Conservation (phyloP, 2,113 vertebrate genomes). For the Larimichthys crocea region DNA sequence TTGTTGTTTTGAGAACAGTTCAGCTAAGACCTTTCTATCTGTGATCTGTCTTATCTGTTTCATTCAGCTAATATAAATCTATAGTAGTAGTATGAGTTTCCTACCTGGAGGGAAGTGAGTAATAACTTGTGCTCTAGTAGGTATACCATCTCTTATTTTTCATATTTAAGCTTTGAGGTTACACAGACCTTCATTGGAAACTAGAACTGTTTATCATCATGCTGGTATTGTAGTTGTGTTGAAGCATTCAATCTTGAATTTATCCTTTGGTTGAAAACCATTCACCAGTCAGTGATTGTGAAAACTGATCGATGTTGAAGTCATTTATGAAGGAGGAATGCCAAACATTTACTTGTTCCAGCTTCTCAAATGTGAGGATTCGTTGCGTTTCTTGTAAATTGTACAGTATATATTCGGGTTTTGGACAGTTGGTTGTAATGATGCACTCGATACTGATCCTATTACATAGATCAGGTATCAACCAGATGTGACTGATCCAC, state of each 20-base stretch:
- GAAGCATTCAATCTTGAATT: not conserved
- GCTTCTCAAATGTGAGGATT: not conserved
- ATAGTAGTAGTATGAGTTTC: conserved; percentile 26
- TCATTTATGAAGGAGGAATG: not conserved
- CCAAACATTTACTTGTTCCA: not conserved
- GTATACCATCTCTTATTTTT: no score
- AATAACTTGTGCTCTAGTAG: not conserved
- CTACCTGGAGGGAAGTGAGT: conserved; percentile 33
- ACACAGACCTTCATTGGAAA: not conserved
- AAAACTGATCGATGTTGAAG: not conserved
- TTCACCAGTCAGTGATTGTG: not conserved
- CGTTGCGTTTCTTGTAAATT: not conserved
- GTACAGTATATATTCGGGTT: not conserved
- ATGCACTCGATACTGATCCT: not conserved
- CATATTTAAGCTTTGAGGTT: not conserved
- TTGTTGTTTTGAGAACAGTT: conserved; percentile 31
- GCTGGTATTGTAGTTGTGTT: not conserved
- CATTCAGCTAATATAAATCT: conserved; percentile 8
- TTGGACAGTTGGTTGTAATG: not conserved
- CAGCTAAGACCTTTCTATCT: conserved; percentile 20
- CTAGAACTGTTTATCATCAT: not conserved
- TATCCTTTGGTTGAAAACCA: not conserved
- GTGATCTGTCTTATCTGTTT: conserved; percentile 21
- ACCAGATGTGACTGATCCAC: not conserved
- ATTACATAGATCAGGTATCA: not conserved